These are phyloP conservation scores for Atractosteus spatula DNA, from an alignment of 2,113 vertebrate genomes.

Conservation along the genomic window DNA sequence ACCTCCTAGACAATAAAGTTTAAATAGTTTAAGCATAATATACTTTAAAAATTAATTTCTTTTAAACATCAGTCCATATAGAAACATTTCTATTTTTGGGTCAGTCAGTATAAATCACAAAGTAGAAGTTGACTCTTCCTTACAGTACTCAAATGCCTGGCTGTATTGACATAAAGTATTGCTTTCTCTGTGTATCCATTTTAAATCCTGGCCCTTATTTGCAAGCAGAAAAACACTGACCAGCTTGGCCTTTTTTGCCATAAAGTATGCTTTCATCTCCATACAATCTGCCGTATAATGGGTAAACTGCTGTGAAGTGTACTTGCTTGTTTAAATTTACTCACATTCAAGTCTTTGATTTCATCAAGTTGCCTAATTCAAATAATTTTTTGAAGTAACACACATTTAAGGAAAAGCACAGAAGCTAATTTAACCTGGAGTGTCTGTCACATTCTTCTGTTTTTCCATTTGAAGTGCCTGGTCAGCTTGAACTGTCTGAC, in stretches of 20 bases:
- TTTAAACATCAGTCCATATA: too few relatives aligned
- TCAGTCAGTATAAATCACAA: too few relatives aligned
- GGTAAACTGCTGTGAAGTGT: conserved; percentile 89
- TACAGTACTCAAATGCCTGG: neutral
- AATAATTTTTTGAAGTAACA: conserved; percentile 90
- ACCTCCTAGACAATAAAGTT: too few relatives aligned
- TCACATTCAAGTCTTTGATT: conserved; percentile 87
- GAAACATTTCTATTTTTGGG: too few relatives aligned
- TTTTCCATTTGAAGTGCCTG: conserved; percentile 94
- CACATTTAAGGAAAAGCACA: conserved; percentile 77
- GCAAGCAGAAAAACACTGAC: conserved; percentile 5
- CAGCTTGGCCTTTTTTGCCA: conserved; percentile 31
- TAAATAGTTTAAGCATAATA: too few relatives aligned
- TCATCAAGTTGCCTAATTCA: conserved; percentile 90
- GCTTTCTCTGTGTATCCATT: neutral
- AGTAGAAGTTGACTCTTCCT: too few relatives aligned
- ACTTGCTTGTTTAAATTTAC: conserved; percentile 92
- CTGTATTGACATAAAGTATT: neutral
- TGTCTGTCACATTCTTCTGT: conserved; percentile 87
- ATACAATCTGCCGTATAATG: conserved; percentile 82
- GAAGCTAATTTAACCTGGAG: conserved; percentile 98
- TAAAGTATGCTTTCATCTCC: conserved; percentile 69
- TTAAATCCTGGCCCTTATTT: neutral
- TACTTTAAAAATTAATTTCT: too few relatives aligned
- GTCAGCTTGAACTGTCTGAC: conserved; percentile 97